Evolutionary conservation across 2,113 vertebrate genomes (phyloP).

Genomic region (Ornithorhynchus anatinus): DNA sequence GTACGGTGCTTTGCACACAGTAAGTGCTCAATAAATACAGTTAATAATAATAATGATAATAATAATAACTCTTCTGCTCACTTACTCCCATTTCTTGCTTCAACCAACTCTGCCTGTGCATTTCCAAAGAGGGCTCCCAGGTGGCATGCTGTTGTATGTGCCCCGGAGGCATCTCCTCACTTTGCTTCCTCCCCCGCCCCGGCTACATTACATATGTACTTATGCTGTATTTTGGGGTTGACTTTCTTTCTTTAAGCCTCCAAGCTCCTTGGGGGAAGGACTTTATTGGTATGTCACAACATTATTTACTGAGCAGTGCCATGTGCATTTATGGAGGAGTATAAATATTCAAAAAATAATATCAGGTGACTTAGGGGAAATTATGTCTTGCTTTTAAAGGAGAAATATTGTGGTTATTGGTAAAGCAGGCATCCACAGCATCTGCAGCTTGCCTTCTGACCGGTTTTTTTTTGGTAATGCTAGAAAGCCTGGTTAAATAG

Average conservation of each 20-base stretch:
- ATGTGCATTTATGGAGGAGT: constrained; percentile 19
- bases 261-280: not conserved
- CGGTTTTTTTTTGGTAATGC: constrained; percentile 19
- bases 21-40: too few species aligned
- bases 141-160: not conserved
- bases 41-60: too few species aligned
- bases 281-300: constrained; percentile 5
- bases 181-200: not conserved
- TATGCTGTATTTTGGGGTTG: not conserved
- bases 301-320: constrained; percentile 15
- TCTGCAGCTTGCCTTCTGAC: not conserved
- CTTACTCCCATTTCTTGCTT: too few species aligned
- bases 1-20: too few species aligned
- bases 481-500: constrained; percentile 41
- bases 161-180: not conserved
- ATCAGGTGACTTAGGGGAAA: constrained; percentile 41
- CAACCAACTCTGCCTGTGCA: too few species aligned
- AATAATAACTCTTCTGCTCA: too few species aligned
- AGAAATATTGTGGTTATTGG: constrained; percentile 31
- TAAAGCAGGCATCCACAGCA: constrained; percentile 8
- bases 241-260: not conserved
- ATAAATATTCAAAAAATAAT: constrained; percentile 9
- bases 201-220: not conserved
- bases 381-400: constrained; percentile 35
- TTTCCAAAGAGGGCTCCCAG: too few species aligned